Conservation (phyloP, 1,140 invertebrate genomes). For the Cotesia vestalis region DNA sequence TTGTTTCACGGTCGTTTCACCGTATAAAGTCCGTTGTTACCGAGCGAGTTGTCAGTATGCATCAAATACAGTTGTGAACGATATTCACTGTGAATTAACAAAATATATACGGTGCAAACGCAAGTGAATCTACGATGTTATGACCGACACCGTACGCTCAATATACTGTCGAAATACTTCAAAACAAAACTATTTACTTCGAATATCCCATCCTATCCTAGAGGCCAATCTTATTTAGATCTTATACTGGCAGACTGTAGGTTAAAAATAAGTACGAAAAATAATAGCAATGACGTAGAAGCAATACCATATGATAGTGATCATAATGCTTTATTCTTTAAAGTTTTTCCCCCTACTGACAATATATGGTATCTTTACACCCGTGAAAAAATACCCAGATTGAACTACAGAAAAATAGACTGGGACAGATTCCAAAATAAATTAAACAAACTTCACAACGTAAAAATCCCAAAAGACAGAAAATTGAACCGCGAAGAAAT, state of each 20-base stretch:
- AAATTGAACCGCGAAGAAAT: constrained; percentile 26
- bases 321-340: constrained; percentile 33
- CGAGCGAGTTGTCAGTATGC: too few species aligned
- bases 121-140: too few species aligned
- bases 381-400: neutral
- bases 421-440: constrained; percentile 30
- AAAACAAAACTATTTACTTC: constrained; percentile 37
- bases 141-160: too few species aligned
- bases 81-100: too few species aligned
- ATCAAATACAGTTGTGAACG: too few species aligned
- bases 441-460: constrained; percentile 16
- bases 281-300: constrained; percentile 23
- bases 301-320: constrained; percentile 42
- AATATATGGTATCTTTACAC: neutral
- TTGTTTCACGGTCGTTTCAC: too few species aligned
- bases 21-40: too few species aligned
- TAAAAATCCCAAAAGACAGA: constrained; percentile 19
- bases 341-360: neutral
- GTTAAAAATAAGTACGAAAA: constrained; percentile 19
- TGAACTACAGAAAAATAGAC: constrained; percentile 29
- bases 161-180: too few species aligned
- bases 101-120: too few species aligned
- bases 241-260: constrained; percentile 34
- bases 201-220: constrained; percentile 33
- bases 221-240: constrained; percentile 36